These are phyloP conservation scores for Pygoscelis adeliae DNA, from an alignment of 2,113 vertebrate genomes.

Conservation along the genomic window DNA sequence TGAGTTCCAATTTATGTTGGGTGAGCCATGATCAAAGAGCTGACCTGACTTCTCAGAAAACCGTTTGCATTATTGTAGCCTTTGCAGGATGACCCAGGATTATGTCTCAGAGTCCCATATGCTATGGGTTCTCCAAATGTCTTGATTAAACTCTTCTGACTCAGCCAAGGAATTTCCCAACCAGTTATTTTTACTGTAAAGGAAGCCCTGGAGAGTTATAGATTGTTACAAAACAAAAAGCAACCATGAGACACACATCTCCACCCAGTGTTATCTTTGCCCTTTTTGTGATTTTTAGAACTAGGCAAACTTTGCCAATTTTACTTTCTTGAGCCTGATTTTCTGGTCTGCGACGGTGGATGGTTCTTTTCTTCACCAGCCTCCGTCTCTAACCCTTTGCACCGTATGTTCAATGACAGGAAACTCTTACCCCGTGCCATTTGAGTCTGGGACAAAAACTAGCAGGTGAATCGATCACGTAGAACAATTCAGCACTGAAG, in stretches of 20 bases:
- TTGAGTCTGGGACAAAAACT: background rate
- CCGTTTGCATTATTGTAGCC: background rate
- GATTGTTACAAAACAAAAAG: slow-evolving; percentile 22
- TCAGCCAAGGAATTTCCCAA: slow-evolving; percentile 52
- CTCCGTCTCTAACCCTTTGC: background rate
- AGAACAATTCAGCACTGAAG: background rate
- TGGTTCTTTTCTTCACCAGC: background rate
- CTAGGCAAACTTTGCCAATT: background rate
- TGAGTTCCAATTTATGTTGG: background rate
- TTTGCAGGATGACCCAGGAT: background rate
- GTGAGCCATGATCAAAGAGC: background rate
- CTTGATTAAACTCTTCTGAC: slow-evolving; percentile 19
- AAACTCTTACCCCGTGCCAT: background rate
- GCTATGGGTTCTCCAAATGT: background rate
- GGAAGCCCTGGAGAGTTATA: slow-evolving; percentile 8
- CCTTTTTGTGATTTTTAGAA: background rate
- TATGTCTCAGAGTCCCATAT: background rate
- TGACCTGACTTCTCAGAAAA: background rate
- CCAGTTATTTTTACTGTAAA: slow-evolving; percentile 34
- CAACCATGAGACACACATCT: background rate
- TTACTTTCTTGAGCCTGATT: background rate
- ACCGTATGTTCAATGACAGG: background rate
- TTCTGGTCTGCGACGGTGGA: background rate
- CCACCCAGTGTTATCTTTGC: slow-evolving; percentile 29
- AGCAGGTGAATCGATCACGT: background rate